Evolutionary conservation across 2,113 vertebrate genomes (phyloP).

Genomic region (western clawed frog (Xenopus tropicalis)): DNA sequence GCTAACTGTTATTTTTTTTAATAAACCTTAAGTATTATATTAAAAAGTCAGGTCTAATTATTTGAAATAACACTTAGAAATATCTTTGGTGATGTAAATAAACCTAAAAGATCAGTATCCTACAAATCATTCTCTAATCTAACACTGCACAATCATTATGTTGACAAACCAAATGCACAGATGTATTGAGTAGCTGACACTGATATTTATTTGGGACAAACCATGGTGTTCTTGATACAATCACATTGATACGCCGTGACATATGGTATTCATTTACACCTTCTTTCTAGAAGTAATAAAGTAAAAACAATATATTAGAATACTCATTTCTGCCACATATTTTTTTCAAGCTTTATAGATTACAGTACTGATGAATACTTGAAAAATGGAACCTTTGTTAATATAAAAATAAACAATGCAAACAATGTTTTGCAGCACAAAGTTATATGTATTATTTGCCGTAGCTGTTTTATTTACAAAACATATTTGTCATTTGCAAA

Average conservation of each 20-base stretch:
- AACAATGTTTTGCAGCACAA: conserved; percentile 54
- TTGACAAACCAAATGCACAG: conserved; percentile 57
- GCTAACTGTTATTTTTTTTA: too few species aligned
- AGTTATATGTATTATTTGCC: conserved; percentile 70
- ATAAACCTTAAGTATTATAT: too few species aligned
- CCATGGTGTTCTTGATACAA: conserved; percentile 54
- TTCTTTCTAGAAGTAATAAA: conserved; percentile 61
- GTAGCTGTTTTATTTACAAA: conserved; percentile 72
- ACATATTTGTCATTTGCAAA: conserved; percentile 76
- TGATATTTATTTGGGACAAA: conserved; percentile 57
- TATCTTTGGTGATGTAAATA: too few species aligned
- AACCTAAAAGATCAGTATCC: too few species aligned
- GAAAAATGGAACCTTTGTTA: conserved; percentile 69
- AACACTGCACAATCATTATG: conserved; percentile 8
- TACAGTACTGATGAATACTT: conserved; percentile 64
- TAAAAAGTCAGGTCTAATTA: too few species aligned
- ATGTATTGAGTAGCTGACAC: conserved; percentile 58
- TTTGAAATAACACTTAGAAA: too few species aligned
- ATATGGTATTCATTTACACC: conserved; percentile 62
- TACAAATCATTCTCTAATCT: neutral
- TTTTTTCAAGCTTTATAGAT: conserved; percentile 64
- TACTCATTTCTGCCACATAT: conserved; percentile 68
- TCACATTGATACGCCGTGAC: conserved; percentile 65
- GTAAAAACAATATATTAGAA: conserved; percentile 67
- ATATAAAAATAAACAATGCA: conserved; percentile 68